Percentiles rank a stretch among this genome's conserved stretches.
These are phyloP conservation scores for Grus americana DNA, from an alignment of 2,113 vertebrate species.

Conservation along the genomic window DNA sequence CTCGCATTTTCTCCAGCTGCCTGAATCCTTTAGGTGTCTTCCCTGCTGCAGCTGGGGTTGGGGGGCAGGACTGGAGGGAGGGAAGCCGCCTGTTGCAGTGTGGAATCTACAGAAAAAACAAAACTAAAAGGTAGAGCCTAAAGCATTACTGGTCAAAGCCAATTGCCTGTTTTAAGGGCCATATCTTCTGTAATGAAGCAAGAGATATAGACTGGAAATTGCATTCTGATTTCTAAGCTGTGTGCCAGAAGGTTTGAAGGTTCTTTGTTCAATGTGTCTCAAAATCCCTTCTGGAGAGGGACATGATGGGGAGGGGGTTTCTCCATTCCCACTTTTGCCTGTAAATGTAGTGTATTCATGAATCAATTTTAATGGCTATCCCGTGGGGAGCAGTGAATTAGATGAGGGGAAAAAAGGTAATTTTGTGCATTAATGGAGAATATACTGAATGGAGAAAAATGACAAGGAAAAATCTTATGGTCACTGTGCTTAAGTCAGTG, in stretches of 20 bases:
- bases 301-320: background rate
- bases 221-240: background rate
- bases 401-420: background rate
- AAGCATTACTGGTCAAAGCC: background rate
- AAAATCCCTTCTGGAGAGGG: background rate
- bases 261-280: background rate
- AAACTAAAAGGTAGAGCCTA: background rate
- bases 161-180: background rate
- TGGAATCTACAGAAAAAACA: background rate
- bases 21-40: background rate
- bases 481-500: background rate
- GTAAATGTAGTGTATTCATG: conserved; percentile 38
- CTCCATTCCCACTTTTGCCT: conserved; percentile 21
- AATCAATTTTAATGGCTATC: conserved; percentile 50
- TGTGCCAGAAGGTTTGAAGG: background rate
- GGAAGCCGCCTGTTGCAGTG: background rate
- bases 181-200: background rate
- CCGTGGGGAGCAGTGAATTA: conserved; percentile 45
- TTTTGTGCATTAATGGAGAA: conserved; percentile 47
- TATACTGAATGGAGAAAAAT: conserved; percentile 33
- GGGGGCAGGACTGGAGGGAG: no score
- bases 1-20: background rate
- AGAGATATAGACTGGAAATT: background rate
- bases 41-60: background rate
- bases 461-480: background rate